phyloP scores from a whole-genome alignment of 1,140 invertebrate species.

The Brachionus calyciflorus region DNA sequence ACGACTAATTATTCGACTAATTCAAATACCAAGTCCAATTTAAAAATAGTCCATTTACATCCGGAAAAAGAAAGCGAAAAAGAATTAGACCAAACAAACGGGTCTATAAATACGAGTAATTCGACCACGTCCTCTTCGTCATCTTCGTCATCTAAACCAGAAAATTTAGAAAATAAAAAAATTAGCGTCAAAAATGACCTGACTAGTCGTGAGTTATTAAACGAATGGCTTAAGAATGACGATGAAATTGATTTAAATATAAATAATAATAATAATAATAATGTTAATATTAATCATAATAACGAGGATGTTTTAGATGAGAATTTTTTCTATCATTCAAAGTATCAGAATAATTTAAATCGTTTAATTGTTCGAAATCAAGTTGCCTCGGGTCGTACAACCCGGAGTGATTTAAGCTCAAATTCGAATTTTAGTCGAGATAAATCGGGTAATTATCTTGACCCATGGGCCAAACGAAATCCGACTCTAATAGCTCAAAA shows the following conservation, averaged over 20 bases:
- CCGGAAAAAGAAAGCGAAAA: conserved; percentile 8
- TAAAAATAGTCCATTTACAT: conserved; percentile 19
- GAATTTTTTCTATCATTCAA: conserved; percentile 4
- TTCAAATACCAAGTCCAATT: neutral
- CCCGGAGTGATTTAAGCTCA: conserved; percentile 24
- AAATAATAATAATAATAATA: conserved; percentile 22
- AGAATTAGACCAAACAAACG: conserved; percentile 18
- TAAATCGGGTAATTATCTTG: neutral
- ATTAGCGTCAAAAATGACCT: too few species aligned
- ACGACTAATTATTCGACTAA: conserved; percentile 43
- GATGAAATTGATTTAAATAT: conserved; percentile 30
- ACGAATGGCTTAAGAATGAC: conserved; percentile 26
- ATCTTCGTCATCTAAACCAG: conserved; percentile 26
- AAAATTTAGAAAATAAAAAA: too few species aligned
- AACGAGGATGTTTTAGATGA: neutral
- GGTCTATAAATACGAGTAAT: conserved; percentile 1
- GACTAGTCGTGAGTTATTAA: conserved; percentile 39
- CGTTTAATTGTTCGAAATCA: neutral
- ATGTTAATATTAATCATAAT: neutral
- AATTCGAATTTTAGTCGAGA: conserved; percentile 8
- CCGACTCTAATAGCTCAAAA: conserved; percentile 43
- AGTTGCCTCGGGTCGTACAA: neutral
- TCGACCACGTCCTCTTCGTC: conserved; percentile 36
- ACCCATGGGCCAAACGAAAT: conserved; percentile 43
- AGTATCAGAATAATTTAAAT: neutral